Percentiles rank a stretch among this genome's conserved stretches.
phyloP scores from a whole-genome alignment of 2,888 invertebrate species.

The Pachliopta kotzebuea region DNA sequence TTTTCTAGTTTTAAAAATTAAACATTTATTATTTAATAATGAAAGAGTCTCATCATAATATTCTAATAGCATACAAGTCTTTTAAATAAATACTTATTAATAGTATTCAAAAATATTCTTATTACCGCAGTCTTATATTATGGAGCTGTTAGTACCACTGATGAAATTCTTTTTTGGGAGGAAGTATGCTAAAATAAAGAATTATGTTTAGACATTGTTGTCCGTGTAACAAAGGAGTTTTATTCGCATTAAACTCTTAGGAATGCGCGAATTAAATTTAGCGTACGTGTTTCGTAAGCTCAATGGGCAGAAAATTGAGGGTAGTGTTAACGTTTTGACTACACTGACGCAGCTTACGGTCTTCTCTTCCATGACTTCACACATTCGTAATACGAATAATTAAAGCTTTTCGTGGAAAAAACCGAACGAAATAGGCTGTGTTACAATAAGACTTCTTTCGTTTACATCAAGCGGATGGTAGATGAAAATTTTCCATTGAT shows the following conservation, averaged over 20 bases:
- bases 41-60: too few species aligned
- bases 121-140: too few species aligned
- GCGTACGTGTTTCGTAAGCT: slow-evolving; percentile 23
- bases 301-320: slow-evolving; percentile 29
- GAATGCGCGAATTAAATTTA: slow-evolving; percentile 28
- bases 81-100: too few species aligned
- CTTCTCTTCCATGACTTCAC: slow-evolving; percentile 25
- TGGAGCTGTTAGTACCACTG: not conserved
- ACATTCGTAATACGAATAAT: slow-evolving; percentile 23
- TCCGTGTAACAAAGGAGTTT: slow-evolving; percentile 7
- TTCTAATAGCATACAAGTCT: too few species aligned
- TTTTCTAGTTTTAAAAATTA: too few species aligned
- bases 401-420: slow-evolving; percentile 5
- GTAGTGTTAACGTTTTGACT: slow-evolving; percentile 28
- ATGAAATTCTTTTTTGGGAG: not conserved
- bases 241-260: slow-evolving; percentile 24
- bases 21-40: too few species aligned
- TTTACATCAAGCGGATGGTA: not conserved
- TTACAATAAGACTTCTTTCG: not conserved
- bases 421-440: not conserved
- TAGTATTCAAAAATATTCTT: too few species aligned
- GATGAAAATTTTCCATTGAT: not conserved
- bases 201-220: slow-evolving; percentile 2
- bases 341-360: slow-evolving; percentile 22
- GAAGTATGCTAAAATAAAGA: not conserved